A percentile compares a stretch with the other conserved stretches of the same genome.
Conservation (phyloP, 2,888 invertebrate genomes). For the Priapulus caudatus region DNA sequence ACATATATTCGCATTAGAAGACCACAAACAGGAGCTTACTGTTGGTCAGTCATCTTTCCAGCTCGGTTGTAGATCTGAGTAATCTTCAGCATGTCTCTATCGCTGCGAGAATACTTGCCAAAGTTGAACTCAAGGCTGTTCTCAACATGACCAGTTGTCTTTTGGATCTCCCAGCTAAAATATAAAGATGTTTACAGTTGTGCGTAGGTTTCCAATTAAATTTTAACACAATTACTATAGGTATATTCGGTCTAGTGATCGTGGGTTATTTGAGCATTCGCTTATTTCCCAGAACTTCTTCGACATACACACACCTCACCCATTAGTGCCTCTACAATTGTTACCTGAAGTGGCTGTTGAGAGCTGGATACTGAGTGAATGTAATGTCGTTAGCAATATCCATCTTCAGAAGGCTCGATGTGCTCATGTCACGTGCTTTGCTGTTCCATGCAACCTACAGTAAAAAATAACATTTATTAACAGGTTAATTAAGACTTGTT, state of each 20-base stretch:
- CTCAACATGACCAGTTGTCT: not conserved
- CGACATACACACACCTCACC: no score
- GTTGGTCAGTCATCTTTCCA: no score
- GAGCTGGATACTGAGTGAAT: not conserved
- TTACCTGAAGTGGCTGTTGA: not conserved
- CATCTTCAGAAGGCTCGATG: not conserved
- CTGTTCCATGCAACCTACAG: not conserved
- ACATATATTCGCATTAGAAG: no score
- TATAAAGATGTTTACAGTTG: no score
- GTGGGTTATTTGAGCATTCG: no score
- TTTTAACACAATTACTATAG: no score
- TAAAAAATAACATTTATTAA: not conserved
- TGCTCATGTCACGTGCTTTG: not conserved
- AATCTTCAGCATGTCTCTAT: not conserved
- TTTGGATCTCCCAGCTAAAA: not conserved
- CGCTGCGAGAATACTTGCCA: not conserved
- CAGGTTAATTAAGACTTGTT: no score
- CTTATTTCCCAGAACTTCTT: no score
- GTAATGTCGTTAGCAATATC: not conserved
- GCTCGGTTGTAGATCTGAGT: not conserved
- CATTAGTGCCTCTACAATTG: no score
- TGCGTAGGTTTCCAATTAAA: no score
- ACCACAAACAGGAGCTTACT: no score
- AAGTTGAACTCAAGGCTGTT: slow-evolving; percentile 1
- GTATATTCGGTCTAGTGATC: no score